A percentile compares a stretch with the other conserved stretches of the same genome.
Evolutionary conservation across 2,113 vertebrate species (phyloP).

Genomic region (Paratilapia polleni): DNA sequence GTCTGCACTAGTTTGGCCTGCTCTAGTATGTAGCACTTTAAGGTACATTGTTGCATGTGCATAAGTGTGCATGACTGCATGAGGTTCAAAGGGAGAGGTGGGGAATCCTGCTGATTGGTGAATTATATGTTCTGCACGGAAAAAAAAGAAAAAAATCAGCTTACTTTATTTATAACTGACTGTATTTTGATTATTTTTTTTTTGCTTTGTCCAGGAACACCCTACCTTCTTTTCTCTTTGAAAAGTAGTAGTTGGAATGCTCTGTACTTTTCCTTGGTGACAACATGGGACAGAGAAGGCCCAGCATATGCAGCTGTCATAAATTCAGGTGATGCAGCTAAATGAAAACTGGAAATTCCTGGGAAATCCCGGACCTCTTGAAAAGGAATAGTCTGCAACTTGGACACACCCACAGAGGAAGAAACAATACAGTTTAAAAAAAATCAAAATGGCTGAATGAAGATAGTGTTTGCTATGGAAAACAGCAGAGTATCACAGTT

Average conservation of each 20-base stretch:
- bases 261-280: conserved; percentile 15
- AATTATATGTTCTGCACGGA: not conserved
- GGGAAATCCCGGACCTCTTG: conserved; percentile 1
- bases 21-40: conserved; percentile 44
- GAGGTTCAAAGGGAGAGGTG: conserved; percentile 17
- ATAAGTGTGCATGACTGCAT: conserved; percentile 56
- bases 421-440: conserved; percentile 13
- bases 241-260: not conserved
- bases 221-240: not conserved
- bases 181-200: conserved; percentile 35
- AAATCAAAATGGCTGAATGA: conserved; percentile 25
- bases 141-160: not conserved
- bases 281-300: conserved; percentile 48
- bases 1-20: conserved; percentile 67
- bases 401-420: conserved; percentile 55
- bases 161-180: conserved; percentile 38
- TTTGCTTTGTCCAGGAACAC: conserved; percentile 52
- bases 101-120: conserved; percentile 13
- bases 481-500: not conserved
- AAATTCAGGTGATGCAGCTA: conserved; percentile 9
- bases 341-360: conserved; percentile 19
- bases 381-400: conserved; percentile 20
- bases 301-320: conserved; percentile 2
- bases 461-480: not conserved
- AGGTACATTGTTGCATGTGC: conserved; percentile 56